Percentiles rank a stretch among this genome's conserved stretches.
These are phyloP conservation scores for Magallana ariakensis DNA, from an alignment of 1,140 invertebrate genomes.

Conservation along the genomic window DNA sequence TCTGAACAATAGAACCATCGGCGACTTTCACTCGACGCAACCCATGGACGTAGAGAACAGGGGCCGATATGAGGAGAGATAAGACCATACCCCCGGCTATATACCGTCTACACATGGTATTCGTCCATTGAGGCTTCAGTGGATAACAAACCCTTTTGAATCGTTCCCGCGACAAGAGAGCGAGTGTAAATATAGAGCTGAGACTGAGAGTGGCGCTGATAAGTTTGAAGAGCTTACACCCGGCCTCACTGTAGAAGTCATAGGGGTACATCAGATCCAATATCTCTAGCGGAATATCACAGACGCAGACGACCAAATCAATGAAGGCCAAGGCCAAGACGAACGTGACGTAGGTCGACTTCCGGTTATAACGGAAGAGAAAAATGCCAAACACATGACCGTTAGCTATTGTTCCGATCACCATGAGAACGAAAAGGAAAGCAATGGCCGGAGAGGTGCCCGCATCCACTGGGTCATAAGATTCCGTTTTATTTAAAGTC, in stretches of 20 bases:
- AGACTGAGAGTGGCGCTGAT: not conserved
- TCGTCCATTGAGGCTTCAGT: slow-evolving; percentile 9
- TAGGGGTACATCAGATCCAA: slow-evolving; percentile 39
- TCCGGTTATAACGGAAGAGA: slow-evolving; percentile 10
- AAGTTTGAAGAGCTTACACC: slow-evolving; percentile 14
- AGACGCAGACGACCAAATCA: slow-evolving; percentile 38
- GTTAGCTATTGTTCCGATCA: slow-evolving; percentile 39
- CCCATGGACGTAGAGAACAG: not conserved
- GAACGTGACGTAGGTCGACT: slow-evolving; percentile 36
- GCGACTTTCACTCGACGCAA: not conserved
- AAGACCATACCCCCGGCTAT: not conserved
- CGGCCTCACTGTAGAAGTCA: slow-evolving; percentile 32
- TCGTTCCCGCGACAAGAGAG: slow-evolving; percentile 8
- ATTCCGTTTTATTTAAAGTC: not conserved
- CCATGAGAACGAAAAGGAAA: slow-evolving; percentile 23
- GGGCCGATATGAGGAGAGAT: not conserved
- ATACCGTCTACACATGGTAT: not conserved
- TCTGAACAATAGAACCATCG: not conserved
- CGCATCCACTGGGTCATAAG: not conserved
- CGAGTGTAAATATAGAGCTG: not conserved
- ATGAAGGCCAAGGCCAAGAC: slow-evolving; percentile 26
- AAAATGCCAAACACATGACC: slow-evolving; percentile 41
- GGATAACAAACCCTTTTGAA: not conserved
- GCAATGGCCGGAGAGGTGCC: not conserved
- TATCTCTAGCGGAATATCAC: slow-evolving; percentile 43